Evolutionary conservation across 1,140 invertebrate genomes (phyloP).

Genomic region (Papilio polytes): DNA sequence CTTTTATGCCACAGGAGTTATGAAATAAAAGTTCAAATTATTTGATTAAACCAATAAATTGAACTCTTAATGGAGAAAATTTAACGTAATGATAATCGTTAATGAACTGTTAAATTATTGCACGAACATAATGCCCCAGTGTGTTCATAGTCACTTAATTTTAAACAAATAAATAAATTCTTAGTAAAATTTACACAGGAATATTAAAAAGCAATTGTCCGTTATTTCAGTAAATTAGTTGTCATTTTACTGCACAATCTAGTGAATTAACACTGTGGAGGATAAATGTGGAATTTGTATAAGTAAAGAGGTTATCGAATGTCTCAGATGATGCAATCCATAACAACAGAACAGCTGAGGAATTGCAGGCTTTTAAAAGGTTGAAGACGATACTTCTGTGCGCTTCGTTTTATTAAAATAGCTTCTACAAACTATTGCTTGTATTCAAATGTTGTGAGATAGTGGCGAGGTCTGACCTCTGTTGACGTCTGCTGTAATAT

Average conservation of each 20-base stretch:
- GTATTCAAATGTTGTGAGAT: neutral
- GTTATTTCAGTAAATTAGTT: too few species aligned
- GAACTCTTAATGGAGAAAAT: neutral
- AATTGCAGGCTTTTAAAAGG: too few species aligned
- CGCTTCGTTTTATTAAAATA: neutral
- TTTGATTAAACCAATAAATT: neutral
- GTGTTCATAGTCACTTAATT: neutral
- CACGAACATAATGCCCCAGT: neutral
- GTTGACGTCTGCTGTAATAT: conserved; percentile 21
- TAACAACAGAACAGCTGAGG: too few species aligned
- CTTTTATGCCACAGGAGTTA: neutral
- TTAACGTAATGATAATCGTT: neutral
- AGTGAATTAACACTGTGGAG: too few species aligned
- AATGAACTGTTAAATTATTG: neutral
- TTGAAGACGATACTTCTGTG: too few species aligned
- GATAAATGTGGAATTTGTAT: too few species aligned
- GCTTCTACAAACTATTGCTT: neutral
- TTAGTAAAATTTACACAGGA: too few species aligned
- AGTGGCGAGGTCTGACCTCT: conserved; percentile 3
- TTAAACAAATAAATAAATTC: too few species aligned
- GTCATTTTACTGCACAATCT: too few species aligned
- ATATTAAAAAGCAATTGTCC: too few species aligned
- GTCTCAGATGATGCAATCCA: too few species aligned
- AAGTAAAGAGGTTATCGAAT: too few species aligned
- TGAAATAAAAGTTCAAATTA: neutral